Evolutionary conservation across 53 echinoderm and acorn worm genomes (phyloP), one percentile per base, ranked within the genome.

Genomic region (Stichopus horrens): DNA sequence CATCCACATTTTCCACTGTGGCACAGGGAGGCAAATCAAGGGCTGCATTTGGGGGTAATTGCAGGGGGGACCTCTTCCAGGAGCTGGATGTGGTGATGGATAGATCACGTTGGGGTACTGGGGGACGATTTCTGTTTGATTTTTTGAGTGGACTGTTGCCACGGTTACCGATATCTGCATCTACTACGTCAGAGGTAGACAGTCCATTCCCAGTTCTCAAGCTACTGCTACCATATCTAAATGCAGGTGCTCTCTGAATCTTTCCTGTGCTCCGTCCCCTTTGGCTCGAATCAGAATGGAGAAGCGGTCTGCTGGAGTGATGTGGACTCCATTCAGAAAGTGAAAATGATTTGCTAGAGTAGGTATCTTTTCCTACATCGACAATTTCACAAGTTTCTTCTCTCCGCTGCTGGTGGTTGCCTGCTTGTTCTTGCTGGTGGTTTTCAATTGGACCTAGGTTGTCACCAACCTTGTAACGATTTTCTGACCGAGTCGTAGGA

Each of bases 131-230:
- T 78, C 78, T 53, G 55, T 10, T 78, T 14, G 78, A n/a, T 52
- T 53, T 78, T 11, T 53, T 78, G 7, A 53, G 78, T 54, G 78
- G 78, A 78, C 78, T 78, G 53, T 55, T 78, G 7, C n/a, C 53
- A 54, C n/a, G 53, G 78, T 53, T 78, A 14, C 18, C 4, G 0
- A 78, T 7, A 53, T 18, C 7, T 37, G 37, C 2, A 11, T 5
- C 4, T 4, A 54, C 53, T 16, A 53, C 55, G n/a, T 55, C 78
- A 54, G 53, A 53, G 4, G 78, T 13, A 7, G 6, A 52, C 23
- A 8, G 18, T 7, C 78, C 52, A 14, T 63, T 0, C 4, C 4
- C 11, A 16, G 63, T 16, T 63, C 16, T 63, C 0, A 63, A 4
- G 14, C 63, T 63, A 63, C 10, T 13, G 63, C 5, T 63, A 63